Conservation (phyloP, 2,888 invertebrate genomes). For the Ichneumon xanthorius region DNA sequence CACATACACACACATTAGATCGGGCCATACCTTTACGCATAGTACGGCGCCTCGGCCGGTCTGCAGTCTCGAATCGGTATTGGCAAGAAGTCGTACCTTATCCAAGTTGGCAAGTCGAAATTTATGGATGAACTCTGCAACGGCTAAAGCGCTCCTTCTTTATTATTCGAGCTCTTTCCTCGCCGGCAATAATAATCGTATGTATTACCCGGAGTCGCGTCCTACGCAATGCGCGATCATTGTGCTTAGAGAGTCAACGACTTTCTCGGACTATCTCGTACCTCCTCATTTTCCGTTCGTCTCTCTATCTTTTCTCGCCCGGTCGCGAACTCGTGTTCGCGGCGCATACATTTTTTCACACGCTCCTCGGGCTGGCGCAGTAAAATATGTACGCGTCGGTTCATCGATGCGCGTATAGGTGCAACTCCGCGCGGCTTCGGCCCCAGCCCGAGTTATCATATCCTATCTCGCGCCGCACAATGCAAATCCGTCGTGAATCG, state of each 20-base stretch:
- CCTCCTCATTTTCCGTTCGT: slow-evolving; percentile 28
- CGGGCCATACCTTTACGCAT: not conserved
- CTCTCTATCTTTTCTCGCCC: slow-evolving; percentile 20
- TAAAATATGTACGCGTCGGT: slow-evolving; percentile 48
- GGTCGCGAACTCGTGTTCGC: slow-evolving; percentile 18
- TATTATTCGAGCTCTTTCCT: slow-evolving; percentile 47
- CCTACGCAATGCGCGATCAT: slow-evolving; percentile 60
- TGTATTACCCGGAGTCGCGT: slow-evolving; percentile 36
- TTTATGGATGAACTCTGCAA: slow-evolving; percentile 57
- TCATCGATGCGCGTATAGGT: slow-evolving; percentile 32
- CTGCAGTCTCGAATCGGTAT: slow-evolving; percentile 32
- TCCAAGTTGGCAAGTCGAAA: slow-evolving; percentile 64
- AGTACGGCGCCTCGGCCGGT: not conserved
- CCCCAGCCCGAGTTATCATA: slow-evolving; percentile 58
- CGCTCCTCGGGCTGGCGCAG: slow-evolving; percentile 29
- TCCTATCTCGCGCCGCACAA: slow-evolving; percentile 47
- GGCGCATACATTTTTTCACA: slow-evolving; percentile 51
- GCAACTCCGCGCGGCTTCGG: not conserved
- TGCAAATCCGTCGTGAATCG: slow-evolving; percentile 54
- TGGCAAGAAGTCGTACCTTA: slow-evolving; percentile 55
- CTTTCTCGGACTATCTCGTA: slow-evolving; percentile 48
- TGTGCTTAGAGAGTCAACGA: slow-evolving; percentile 44
- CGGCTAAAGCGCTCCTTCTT: slow-evolving; percentile 47
- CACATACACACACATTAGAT: slow-evolving; percentile 35
- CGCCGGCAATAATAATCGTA: slow-evolving; percentile 60